phyloP scores from a whole-genome alignment of 2,888 invertebrate species.

The Drosophila imparisetae region DNA sequence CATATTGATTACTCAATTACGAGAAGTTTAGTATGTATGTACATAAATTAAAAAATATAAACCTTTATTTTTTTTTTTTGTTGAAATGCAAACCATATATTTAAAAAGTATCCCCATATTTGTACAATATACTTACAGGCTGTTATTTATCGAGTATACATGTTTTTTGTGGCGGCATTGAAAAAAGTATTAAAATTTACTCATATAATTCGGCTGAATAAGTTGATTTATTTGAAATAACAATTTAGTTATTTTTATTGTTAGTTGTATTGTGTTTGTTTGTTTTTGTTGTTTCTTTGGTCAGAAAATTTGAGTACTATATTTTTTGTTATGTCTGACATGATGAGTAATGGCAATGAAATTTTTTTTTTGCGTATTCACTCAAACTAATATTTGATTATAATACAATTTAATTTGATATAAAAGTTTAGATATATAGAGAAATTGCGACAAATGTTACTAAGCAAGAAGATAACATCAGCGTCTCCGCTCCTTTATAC shows the following conservation, averaged over 20 bases:
- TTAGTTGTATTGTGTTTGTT: constrained; percentile 24
- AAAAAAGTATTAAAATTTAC: constrained; percentile 42
- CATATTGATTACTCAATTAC: not conserved
- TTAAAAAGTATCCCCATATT: constrained; percentile 7
- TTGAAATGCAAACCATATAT: constrained; percentile 41
- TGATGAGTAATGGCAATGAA: constrained; percentile 66
- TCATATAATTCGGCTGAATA: constrained; percentile 19
- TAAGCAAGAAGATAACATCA: not conserved
- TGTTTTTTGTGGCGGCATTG: constrained; percentile 53
- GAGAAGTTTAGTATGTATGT: not conserved
- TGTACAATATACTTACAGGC: constrained; percentile 64
- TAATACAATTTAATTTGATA: not conserved
- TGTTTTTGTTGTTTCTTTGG: constrained; percentile 26
- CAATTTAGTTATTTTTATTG: constrained; percentile 16
- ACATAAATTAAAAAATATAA: not conserved
- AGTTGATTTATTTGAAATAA: constrained; percentile 9
- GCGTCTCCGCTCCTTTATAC: not conserved
- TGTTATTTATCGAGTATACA: constrained; percentile 28
- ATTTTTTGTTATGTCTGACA: constrained; percentile 47
- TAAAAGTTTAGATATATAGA: not conserved
- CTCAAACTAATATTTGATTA: not conserved
- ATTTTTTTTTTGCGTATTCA: constrained; percentile 30
- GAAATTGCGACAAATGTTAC: not conserved
- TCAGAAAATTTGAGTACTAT: constrained; percentile 37
- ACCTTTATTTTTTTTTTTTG: not conserved